Base-by-base conservation (phyloP, 2,113 vertebrate species). In the Sinocyclocheilus grahami region DNA sequence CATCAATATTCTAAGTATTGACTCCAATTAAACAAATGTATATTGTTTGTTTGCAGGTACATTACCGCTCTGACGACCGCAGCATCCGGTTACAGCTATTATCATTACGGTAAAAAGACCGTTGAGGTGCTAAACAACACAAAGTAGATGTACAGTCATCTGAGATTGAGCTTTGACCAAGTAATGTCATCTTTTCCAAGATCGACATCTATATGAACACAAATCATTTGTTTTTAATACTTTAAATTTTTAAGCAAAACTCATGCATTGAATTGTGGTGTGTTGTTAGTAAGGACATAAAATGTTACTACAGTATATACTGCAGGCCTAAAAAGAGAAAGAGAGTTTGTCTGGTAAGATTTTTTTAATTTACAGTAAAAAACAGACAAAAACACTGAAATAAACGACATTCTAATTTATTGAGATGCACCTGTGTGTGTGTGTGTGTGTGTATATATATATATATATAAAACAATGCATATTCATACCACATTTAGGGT, bases 71-170 rank as follows among this genome's bases (percentile, higher is more conserved):
- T 97, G 85, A 98, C 98, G 0, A 99, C 98, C 0, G 89, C 94
- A 16, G 95, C 95, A 0, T 99, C 98, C 37, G 98, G 95, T 0
- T 99, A 99, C 89, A 99, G 97, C 93, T 99, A 99, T 27, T 99
- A 98, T 94, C 96, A 97, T 91, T 99, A 99, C 0, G 98, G 98
- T 84, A 97, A 95, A 53, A 97, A 98, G 94, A 98, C 97, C 0
- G 96, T 99, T 39, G 93, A 96, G 91, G 95, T 98, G 89, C 93
- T 99, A 78, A 98, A 97, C 89, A 89, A 86, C 27, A 90, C 87
- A 86, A 94, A 90, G 58, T 90, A 86, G 81, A 67, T 51, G 20
- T 60, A 13, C 62, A 63, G 74, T 33, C 37, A 55, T 78, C 20
- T 27, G 30, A 60, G n/a, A 48, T 53, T 42, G 78, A 71, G 74